Evolutionary conservation across 2,113 vertebrate species (phyloP), one percentile per base, ranked within the genome.

Genomic region (Nasalis larvatus): DNA sequence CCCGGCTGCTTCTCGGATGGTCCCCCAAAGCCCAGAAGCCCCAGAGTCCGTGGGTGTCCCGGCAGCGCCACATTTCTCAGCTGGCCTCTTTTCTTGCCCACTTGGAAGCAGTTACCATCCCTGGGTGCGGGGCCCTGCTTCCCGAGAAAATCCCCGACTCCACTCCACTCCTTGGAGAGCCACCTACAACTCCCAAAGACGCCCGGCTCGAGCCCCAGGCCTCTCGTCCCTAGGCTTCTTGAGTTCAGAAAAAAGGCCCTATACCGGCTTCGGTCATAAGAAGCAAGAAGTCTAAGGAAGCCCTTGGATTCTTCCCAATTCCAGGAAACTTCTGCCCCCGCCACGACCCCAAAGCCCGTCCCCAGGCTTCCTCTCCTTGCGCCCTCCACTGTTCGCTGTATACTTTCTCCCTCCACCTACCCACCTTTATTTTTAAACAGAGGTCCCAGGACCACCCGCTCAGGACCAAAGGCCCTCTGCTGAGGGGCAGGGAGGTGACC

Each of bases 11-110:
- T 21, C 20, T 16, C 35, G 10, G 60, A 25, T 66, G 18, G 78
- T 56, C 56, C 69, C 86, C 40, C 52, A 1, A 18, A 86, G 4
- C 12, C 52, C 23, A 13, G 66, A 17, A 37, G n/a, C 23, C 49
- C 49, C 3, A 1, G 40, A 14, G 35, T 18, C 86, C 74, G 0
- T 1, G 1, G 23, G 42, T 1, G 71, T 2, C 27, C 27, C 14
- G 7, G 68, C 76, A 20, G 42, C 42, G 56, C 86, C 16, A 8
- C 35, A 0, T 4, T 58, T 25, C 45, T 8, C 89, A 20, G 49
- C 18, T 11, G 45, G 35, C 40, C 73, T 40, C 74, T 68, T 60
- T 40, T 16, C 54, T 21, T 0, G 37, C 13, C 54, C 71, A 0
- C 80, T 23, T 11, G 82, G 77, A 49, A 58, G 76, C 82, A 30